Conservation (phyloP, 2,888 invertebrate species). For the Melangyna quadrimaculata region DNA sequence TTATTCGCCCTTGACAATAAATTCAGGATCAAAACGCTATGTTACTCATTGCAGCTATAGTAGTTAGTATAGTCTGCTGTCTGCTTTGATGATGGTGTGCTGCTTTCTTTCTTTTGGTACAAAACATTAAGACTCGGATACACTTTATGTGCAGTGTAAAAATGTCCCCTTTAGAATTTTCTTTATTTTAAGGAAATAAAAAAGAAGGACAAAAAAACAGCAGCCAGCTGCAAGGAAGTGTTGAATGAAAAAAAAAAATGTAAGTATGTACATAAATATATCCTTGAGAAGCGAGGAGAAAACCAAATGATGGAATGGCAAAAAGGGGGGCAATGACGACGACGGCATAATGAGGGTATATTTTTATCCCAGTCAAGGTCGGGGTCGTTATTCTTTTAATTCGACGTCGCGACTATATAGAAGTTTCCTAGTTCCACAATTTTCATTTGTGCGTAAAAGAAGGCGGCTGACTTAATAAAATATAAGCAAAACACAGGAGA, state of each 20-base stretch:
- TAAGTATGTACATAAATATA: conserved; percentile 58
- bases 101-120: conserved; percentile 32
- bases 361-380: conserved; percentile 75
- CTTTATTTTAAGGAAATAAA: conserved; percentile 71
- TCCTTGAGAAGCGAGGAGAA: conserved; percentile 45
- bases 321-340: conserved; percentile 1
- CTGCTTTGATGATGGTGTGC: conserved; percentile 18
- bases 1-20: conserved; percentile 50
- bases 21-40: conserved; percentile 47
- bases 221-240: conserved; percentile 71
- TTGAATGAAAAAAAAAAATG: conserved; percentile 60
- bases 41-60: conserved; percentile 22
- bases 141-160: conserved; percentile 65
- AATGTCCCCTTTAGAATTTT: conserved; percentile 66
- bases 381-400: conserved; percentile 77
- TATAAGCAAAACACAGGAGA: conserved; percentile 30
- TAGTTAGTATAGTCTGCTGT: conserved; percentile 32
- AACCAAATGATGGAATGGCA: conserved; percentile 33
- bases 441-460: conserved; percentile 66
- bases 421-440: conserved; percentile 73
- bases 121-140: conserved; percentile 33
- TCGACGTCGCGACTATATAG: conserved; percentile 74
- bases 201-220: conserved; percentile 59
- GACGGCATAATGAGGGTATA: conserved; percentile 67
- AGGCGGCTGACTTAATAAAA: conserved; percentile 60